These are phyloP conservation scores for Microcebus jonahi DNA, from an alignment of 2,113 vertebrate genomes.

Conservation along the genomic window DNA sequence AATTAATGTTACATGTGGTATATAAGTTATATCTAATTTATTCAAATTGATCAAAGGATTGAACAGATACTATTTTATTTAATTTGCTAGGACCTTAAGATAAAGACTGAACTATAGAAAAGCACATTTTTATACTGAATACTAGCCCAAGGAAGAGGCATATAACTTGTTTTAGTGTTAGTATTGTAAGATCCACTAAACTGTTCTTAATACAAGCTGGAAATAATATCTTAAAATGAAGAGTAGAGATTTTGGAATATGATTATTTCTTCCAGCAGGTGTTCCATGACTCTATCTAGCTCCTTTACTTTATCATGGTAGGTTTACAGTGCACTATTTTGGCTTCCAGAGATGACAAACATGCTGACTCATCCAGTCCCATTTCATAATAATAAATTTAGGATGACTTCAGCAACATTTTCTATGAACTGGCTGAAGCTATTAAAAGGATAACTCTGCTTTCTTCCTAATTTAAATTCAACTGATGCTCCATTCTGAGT, in stretches of 20 bases:
- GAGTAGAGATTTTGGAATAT: slow-evolving; percentile 27
- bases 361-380: slow-evolving; percentile 51
- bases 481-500: not conserved
- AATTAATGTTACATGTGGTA: not conserved
- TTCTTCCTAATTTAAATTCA: slow-evolving; percentile 74
- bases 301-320: not conserved
- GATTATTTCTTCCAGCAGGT: not conserved
- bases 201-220: not conserved
- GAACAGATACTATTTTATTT: not conserved
- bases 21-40: not conserved
- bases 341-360: not conserved
- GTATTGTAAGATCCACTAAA: not conserved
- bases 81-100: not conserved
- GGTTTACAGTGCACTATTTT: not conserved
- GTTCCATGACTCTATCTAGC: not conserved
- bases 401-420: slow-evolving; percentile 69
- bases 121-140: not conserved
- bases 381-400: slow-evolving; percentile 65
- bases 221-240: slow-evolving; percentile 21
- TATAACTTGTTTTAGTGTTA: not conserved
- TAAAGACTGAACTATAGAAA: not conserved
- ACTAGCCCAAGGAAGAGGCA: not conserved
- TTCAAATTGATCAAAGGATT: not conserved
- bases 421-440: slow-evolving; percentile 62
- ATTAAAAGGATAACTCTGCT: slow-evolving; percentile 50